Base-by-base conservation (phyloP, 2,888 invertebrate genomes). In the Pristionchus exspectatus region DNA sequence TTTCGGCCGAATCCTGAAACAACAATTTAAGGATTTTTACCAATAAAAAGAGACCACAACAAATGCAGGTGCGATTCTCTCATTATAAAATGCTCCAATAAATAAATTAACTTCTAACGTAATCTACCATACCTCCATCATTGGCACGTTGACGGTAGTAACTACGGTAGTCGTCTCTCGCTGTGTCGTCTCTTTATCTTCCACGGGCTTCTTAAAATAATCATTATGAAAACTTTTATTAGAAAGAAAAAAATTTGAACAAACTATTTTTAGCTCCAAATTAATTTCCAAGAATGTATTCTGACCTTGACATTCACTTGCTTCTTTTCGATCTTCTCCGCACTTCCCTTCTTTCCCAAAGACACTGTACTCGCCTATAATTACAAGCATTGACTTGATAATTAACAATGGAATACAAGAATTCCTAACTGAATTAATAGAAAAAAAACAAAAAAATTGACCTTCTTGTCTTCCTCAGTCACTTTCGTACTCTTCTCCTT, bases 91-190 rank as follows among this genome's bases (percentile, higher is more conserved):
- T n/a, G n/a, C n/a, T n/a, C n/a, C n/a, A n/a, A n/a, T n/a, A n/a
- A n/a, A n/a, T n/a, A 12, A 72, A 72, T 30, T 27, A 5, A 5
- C 21, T 74, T 74, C 33, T 50, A 77, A n/a, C 21, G 16, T 77
- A 77, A 77, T n/a, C 77, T 24, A 77, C 24, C 54, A 27, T 81
- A 81, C 81, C 81, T 81, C 81, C 24, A 9, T 54, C 27, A 81
- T 3, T 14, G 81, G 44, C 7, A 50, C 12, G 16, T 81, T 81
- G 16, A 81, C 81, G 27, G 81, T 81, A 27, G 81, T 81, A 27
- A 54, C 44, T 54, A 81, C 81, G 54, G 81, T 81, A 81, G 81
- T 81, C 81, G 54, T 81, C 3, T 81, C 81, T 27, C 21, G 74
- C 16, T 18, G 74, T 16, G 74, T 74, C 33, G 74, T 74, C 74